Conservation (phyloP, 2,797 vertebrate genomes). For the Pseudomugil tenellus region DNA sequence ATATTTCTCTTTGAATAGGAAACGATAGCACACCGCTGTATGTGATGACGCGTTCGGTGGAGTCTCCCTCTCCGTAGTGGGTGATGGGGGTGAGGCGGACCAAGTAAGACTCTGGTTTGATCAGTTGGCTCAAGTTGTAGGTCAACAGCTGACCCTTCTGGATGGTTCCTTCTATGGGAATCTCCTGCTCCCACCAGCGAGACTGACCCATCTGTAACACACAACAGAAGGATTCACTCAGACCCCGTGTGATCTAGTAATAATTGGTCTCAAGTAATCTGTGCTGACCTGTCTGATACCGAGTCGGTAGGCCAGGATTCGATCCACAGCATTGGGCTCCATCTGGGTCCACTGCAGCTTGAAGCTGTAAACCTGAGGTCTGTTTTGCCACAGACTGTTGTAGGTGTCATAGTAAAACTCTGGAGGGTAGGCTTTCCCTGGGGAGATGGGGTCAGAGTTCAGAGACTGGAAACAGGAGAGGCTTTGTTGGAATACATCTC, state of each 20-base stretch:
- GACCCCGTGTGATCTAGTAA: too few relatives aligned
- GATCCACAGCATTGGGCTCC: constrained; percentile 90
- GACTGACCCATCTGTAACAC: constrained; percentile 87
- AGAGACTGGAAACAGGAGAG: too few relatives aligned
- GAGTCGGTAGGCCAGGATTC: constrained; percentile 91
- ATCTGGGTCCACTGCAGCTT: constrained; percentile 97
- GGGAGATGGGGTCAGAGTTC: constrained; percentile 14
- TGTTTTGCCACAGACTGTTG: constrained; percentile 92
- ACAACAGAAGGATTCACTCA: not conserved
- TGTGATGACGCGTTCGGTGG: constrained; percentile 90
- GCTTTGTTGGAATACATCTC: too few relatives aligned
- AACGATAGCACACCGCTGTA: constrained; percentile 74
- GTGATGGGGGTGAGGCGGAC: constrained; percentile 95
- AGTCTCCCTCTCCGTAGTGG: constrained; percentile 93
- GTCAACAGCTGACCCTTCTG: constrained; percentile 93
- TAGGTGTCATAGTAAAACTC: constrained; percentile 97
- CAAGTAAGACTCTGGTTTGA: constrained; percentile 94
- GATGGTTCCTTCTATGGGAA: constrained; percentile 89
- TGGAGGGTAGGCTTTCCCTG: constrained; percentile 91
- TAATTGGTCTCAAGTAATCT: not conserved
- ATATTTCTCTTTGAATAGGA: too few relatives aligned
- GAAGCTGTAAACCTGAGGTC: constrained; percentile 90
- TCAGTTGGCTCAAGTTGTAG: constrained; percentile 93
- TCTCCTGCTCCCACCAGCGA: constrained; percentile 98
- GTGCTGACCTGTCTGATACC: constrained; percentile 89